Base-by-base conservation (phyloP, 1,140 invertebrate genomes). In the Aphidius ervi region DNA sequence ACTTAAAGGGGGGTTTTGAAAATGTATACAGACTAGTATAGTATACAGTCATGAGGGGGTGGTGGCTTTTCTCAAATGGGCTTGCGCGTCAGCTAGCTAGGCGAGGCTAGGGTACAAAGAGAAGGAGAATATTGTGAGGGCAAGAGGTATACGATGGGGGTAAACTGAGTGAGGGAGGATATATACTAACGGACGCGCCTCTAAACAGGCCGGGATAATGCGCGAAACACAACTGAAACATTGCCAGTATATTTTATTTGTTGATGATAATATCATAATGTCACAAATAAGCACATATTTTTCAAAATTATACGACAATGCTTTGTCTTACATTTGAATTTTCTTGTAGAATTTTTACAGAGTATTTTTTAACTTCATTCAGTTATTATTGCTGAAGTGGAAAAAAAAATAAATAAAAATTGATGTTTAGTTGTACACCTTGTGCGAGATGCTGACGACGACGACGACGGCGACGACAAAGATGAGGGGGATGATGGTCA, bases 211-310 rank as follows among this genome's bases (percentile, higher is more conserved):
- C 46, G 58, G 54, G 56, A 49, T 39, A 66, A 67, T 66, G 65
- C 68, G 65, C 66, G 65, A 71, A 68, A 70, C 69, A 70, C 68
- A 72, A 72, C 68, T 72, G 69, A 69, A 69, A 70, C 70, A 67
- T 59, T 59, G 58, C 64, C 53, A 58, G 65, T 31, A 54, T 31
- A 31, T 31, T 31, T 31, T 31, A 31, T 31, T 31, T 31, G 23
- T 31, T 31, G 23, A 31, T 31, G 23, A 2, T 2, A 31, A 3
- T 2, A 31, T 31, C 23, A 31, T 31, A 0, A 3, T 31, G 2
- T 4, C 2, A 31, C 23, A 31, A 31, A 31, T 31, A 31, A 31
- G 23, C 2, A 31, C 4, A 31, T 0, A 16, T 16, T 16, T 16
- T 16, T 16, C 23, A 31, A 31, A 31, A 31, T 31, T 31, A 31